Base-by-base conservation (phyloP, 2,113 vertebrate genomes). In the Dendropsophus ebraccatus region DNA sequence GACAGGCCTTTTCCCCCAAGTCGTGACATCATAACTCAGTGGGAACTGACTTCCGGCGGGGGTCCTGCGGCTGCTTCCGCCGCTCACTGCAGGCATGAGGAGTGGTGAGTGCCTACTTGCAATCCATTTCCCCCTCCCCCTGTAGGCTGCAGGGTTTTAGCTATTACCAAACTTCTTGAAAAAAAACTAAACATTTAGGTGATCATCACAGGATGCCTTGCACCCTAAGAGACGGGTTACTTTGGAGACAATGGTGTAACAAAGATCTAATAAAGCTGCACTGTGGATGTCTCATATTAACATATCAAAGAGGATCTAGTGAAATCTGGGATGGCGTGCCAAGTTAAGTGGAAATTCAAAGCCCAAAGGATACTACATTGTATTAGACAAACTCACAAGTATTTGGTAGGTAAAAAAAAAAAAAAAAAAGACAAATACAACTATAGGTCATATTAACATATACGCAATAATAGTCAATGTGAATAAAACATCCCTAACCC, bases 181-280 rank as follows among this genome's bases (percentile, higher is more conserved):
- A n/a, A n/a, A n/a, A n/a, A n/a, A n/a, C n/a, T n/a, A n/a, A n/a
- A n/a, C n/a, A n/a, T n/a, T n/a, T n/a, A n/a, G n/a, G n/a, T n/a
- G n/a, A n/a, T n/a, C n/a, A n/a, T n/a, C n/a, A n/a, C n/a, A n/a
- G n/a, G 50, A 19, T 16, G 14, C 1, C 16, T 19, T 54, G 19
- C 10, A 54, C 50, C 14, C n/a, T n/a, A n/a, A n/a, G n/a, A n/a
- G n/a, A n/a, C 23, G 8, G 56, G 23, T 60, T 60, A n/a, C 56
- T 25, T 23, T n/a, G 21, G 56, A 28, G 58, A 62, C 58, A 62
- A 11, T 25, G n/a, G 58, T 62, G 11, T 28, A 28, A 62, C 11
- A 62, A 25, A 62, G 58, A 62, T 62, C 58, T 62, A 28, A 62
- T 62, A 62, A 62, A 62, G 58, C n/a, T 62, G 58, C 25, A 62